Conservation (phyloP, 2,888 invertebrate species). For the Fragum sueziense region DNA sequence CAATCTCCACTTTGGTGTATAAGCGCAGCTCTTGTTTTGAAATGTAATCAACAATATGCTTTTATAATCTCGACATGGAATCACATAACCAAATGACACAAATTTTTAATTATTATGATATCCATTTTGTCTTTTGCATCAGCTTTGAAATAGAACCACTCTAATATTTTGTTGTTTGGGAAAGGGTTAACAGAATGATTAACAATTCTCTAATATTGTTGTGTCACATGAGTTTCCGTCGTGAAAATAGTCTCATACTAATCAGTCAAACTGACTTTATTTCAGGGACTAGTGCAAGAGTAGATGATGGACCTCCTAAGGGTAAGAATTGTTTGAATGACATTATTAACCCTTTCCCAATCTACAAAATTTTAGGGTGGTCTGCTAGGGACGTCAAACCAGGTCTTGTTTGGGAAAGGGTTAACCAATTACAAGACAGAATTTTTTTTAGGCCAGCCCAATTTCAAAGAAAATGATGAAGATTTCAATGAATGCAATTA, state of each 20-base stretch:
- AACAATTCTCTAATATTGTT: not conserved
- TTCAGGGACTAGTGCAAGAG: constrained; percentile 41
- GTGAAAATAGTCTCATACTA: not conserved
- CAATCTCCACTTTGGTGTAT: not conserved
- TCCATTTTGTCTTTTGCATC: too few relatives aligned
- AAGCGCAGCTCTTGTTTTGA: not conserved
- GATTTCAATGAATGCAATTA: too few relatives aligned
- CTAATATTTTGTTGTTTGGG: not conserved
- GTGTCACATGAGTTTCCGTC: not conserved
- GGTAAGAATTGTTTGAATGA: constrained; percentile 27
- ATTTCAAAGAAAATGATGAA: too few relatives aligned
- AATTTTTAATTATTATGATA: not conserved
- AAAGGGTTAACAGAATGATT: not conserved
- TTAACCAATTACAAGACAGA: too few relatives aligned
- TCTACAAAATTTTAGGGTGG: too few relatives aligned
- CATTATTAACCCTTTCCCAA: too few relatives aligned
- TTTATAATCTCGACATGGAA: not conserved
- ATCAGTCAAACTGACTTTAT: not conserved
- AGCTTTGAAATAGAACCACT: not conserved
- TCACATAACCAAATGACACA: not conserved
- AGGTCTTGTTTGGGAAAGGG: too few relatives aligned
- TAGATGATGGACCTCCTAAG: constrained; percentile 45
- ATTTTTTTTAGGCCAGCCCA: too few relatives aligned
- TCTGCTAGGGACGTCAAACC: too few relatives aligned
- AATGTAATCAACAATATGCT: not conserved